Percentiles rank a stretch among this genome's conserved stretches.
Evolutionary conservation across 2,888 invertebrate species (phyloP).

Genomic region (Myathropa florea): DNA sequence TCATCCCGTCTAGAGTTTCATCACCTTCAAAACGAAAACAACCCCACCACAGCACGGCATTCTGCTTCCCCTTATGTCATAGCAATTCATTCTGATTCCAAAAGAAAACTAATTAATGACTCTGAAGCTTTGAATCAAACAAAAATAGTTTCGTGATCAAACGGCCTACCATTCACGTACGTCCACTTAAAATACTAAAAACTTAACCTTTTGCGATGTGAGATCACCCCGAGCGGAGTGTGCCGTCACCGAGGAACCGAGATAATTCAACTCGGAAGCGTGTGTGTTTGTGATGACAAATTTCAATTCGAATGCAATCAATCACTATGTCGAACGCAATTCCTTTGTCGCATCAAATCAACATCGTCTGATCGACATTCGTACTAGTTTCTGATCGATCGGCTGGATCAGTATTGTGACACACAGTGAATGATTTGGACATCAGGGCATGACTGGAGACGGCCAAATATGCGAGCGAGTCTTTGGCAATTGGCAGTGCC

Average conservation of each 20-base stretch:
- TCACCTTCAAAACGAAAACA: background rate
- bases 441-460: conserved; percentile 4
- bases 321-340: conserved; percentile 44
- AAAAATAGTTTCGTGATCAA: conserved; percentile 1
- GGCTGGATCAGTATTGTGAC: background rate
- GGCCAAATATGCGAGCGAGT: conserved; percentile 28
- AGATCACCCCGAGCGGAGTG: conserved; percentile 22
- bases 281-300: conserved; percentile 15
- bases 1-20: background rate
- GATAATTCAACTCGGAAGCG: conserved; percentile 23
- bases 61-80: conserved; percentile 6
- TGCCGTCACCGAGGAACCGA: background rate
- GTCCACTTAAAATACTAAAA: conserved; percentile 31
- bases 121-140: background rate
- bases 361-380: no score
- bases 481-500: conserved; percentile 18
- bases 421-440: conserved; percentile 2
- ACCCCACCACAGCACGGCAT: background rate
- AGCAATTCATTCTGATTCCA: background rate
- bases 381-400: background rate
- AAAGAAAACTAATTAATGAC: conserved; percentile 4
- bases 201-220: conserved; percentile 31
- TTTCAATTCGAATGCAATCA: conserved; percentile 46
- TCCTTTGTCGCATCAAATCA: conserved; percentile 52
- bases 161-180: conserved; percentile 2